Evolutionary conservation across 1,140 invertebrate genomes (phyloP), one percentile per base, ranked within the genome.

Genomic region (Drosophila bocki): DNA sequence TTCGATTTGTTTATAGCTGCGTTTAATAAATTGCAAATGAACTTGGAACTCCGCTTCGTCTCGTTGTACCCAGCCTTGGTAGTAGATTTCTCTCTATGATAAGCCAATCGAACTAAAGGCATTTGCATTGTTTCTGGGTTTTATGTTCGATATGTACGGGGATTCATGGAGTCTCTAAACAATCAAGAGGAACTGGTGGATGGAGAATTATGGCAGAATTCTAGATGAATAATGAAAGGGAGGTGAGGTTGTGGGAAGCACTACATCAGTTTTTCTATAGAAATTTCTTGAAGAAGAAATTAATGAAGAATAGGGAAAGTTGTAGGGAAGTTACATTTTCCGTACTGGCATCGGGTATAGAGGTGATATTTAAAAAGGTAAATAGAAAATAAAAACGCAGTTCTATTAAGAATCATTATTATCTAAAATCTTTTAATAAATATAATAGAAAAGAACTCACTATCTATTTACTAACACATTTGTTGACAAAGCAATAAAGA

Each of bases 1-100:
- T 83, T 87, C 84, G 84, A 87, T 87, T 88, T 87, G 84, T 87
- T 88, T 87, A 87, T 88, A 47, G 80, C 80, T 75, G 60, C 65
- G 77, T 83, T 88, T 83, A 83, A 87, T 84, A 87, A 87, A 87
- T 88, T 80, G 76, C 84, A 78, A 83, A 88, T 84, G 69, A 80
- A 88, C 77, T 67, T 77, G 80, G 75, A 86, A 58, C 35, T 35
- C 26, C 15, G 32, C 50, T 42, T 33, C 59, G 17, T 74, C 48
- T 56, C 4, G 8, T 13, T 12, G 3, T 19, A 39, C 26, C 41
- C 8, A 17, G 19, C 33, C 33, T 51, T 57, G 13, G 50, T 26
- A 60, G 22, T 76, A 75, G 61, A 42, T 76, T 65, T 51, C 35
- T 58, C 45, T 58, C 45, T 39, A 44, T 71, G 61, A 76, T 65